Percentiles rank a stretch among this genome's conserved stretches.
These are phyloP conservation scores for Holacanthus passer DNA, from an alignment of 2,113 vertebrate genomes.

Conservation along the genomic window DNA sequence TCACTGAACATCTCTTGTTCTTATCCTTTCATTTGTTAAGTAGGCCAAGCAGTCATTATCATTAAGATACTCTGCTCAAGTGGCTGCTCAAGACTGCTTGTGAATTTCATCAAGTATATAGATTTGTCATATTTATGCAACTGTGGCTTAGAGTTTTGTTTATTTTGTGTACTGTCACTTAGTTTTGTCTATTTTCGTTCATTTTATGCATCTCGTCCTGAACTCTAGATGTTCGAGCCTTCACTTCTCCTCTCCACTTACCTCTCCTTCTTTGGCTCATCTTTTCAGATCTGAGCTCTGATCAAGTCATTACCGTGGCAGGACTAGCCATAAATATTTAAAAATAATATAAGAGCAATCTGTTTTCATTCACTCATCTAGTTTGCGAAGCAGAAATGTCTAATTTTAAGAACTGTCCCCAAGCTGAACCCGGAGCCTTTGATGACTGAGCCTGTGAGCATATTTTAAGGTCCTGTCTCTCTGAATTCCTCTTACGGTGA, in stretches of 20 bases:
- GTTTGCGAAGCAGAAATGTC: slow-evolving; percentile 30
- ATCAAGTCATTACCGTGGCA: slow-evolving; percentile 10
- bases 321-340: slow-evolving; percentile 26
- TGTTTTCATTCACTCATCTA: slow-evolving; percentile 34
- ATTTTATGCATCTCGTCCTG: background rate
- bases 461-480: slow-evolving; percentile 54
- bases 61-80: background rate
- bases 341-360: slow-evolving; percentile 26
- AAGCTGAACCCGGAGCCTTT: slow-evolving; percentile 45
- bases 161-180: background rate
- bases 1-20: background rate
- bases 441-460: slow-evolving; percentile 37
- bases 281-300: slow-evolving; percentile 7
- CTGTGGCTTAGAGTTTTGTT: background rate
- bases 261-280: slow-evolving; percentile 37
- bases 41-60: background rate
- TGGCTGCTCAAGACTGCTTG: background rate
- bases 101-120: background rate
- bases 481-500: slow-evolving; percentile 36
- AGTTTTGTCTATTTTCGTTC: background rate
- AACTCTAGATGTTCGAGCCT: slow-evolving; percentile 13
- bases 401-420: slow-evolving; percentile 26
- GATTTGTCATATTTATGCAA: background rate
- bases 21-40: slow-evolving; percentile 4
- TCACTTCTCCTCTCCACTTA: slow-evolving; percentile 8